These are phyloP conservation scores for Torymus texanus DNA, from an alignment of 2,888 invertebrate genomes.

Conservation along the genomic window DNA sequence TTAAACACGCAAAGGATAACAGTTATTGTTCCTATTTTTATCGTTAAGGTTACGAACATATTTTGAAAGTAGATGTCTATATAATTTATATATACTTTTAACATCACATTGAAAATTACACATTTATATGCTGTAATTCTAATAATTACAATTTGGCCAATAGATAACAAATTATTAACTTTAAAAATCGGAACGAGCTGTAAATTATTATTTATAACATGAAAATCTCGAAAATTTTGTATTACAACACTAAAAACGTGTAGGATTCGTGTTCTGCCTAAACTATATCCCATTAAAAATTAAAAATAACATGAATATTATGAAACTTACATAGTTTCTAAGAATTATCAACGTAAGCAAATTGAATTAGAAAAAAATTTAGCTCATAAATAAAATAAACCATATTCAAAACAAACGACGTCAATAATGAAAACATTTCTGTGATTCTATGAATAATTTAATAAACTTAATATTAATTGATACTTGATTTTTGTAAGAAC, in stretches of 20 bases:
- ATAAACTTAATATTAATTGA: too few relatives aligned
- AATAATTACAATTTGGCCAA: too few relatives aligned
- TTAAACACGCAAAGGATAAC: slow-evolving; percentile 19
- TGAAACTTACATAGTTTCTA: slow-evolving; percentile 31
- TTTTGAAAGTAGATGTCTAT: too few relatives aligned
- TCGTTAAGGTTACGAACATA: background rate
- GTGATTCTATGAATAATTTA: slow-evolving; percentile 24
- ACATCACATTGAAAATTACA: too few relatives aligned
- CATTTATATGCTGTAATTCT: too few relatives aligned
- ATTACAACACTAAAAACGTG: background rate
- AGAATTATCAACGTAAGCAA: slow-evolving; percentile 17
- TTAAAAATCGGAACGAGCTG: too few relatives aligned
- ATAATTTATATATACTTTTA: too few relatives aligned
- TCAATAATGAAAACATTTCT: slow-evolving; percentile 29
- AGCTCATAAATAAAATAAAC: slow-evolving; percentile 21
- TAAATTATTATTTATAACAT: background rate
- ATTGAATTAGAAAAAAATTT: slow-evolving; percentile 15
- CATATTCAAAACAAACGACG: slow-evolving; percentile 21
- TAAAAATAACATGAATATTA: background rate
- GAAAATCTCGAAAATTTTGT: slow-evolving; percentile 35
- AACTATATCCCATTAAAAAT: slow-evolving; percentile 4
- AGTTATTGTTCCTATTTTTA: slow-evolving; percentile 32
- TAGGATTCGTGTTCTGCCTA: slow-evolving; percentile 27
- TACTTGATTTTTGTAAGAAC: too few relatives aligned
- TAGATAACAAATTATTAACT: too few relatives aligned